Conservation (phyloP, 2,113 vertebrate genomes). For the Tachysurus fulvidraco region DNA sequence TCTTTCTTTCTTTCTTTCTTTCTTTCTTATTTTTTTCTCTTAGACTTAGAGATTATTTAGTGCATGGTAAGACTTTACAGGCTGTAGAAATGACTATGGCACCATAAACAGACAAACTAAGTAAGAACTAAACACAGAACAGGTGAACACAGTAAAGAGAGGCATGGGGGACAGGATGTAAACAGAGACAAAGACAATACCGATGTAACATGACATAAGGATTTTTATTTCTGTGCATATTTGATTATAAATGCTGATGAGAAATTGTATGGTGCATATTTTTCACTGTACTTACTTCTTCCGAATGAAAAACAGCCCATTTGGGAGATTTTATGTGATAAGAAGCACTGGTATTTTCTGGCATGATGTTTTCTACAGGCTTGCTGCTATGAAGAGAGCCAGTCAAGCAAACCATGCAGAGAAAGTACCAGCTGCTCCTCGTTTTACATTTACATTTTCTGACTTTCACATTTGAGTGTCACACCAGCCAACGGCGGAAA, state of each 20-base stretch:
- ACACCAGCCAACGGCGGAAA: background rate
- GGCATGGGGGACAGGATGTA: background rate
- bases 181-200: background rate
- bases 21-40: background rate
- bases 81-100: background rate
- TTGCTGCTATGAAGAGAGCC: background rate
- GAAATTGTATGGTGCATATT: background rate
- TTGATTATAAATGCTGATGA: background rate
- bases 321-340: background rate
- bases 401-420: background rate
- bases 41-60: background rate
- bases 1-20: background rate
- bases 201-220: background rate
- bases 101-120: background rate
- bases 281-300: background rate
- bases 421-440: background rate
- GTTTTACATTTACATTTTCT: slow-evolving; percentile 15
- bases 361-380: background rate
- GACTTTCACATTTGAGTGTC: slow-evolving; percentile 26
- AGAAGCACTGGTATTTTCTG: background rate
- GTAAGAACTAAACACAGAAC: background rate
- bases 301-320: background rate
- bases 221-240: background rate
- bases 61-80: background rate
- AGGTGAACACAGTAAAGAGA: background rate